These are phyloP conservation scores for Rhineura floridana DNA, from an alignment of 2,113 vertebrate genomes.

Conservation along the genomic window DNA sequence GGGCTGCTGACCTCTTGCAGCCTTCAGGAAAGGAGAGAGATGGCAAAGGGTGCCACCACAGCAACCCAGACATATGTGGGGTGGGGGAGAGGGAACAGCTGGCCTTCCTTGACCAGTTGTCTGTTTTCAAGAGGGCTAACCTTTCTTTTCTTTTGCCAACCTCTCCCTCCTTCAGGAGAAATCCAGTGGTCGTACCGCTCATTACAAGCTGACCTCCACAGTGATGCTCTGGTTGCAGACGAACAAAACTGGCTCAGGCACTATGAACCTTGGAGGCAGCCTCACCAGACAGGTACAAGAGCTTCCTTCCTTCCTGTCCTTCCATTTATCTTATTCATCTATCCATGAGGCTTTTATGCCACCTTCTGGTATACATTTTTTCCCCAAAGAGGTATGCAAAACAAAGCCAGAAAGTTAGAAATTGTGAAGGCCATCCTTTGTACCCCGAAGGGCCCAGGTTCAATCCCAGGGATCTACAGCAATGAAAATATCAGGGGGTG, in stretches of 20 bases:
- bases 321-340: too few species aligned
- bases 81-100: neutral
- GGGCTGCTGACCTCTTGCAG: neutral
- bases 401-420: too few species aligned
- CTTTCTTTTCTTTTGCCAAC: neutral
- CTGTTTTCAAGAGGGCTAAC: rapidly evolving
- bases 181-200: conserved; percentile 96
- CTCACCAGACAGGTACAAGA: conserved; percentile 93
- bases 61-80: neutral
- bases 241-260: conserved; percentile 95
- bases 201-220: conserved; percentile 99
- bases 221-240: conserved; percentile 99
- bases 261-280: conserved; percentile 98
- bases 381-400: too few species aligned
- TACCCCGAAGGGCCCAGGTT: neutral
- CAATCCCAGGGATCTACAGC: neutral
- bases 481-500: too few species aligned
- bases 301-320: rapidly evolving
- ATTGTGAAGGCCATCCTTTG: neutral
- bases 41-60: neutral
- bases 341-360: too few species aligned
- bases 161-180: conserved; percentile 85
- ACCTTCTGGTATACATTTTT: too few species aligned
- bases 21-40: neutral
- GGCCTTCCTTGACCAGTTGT: neutral